Evolutionary conservation across 2,888 invertebrate species (phyloP).

Genomic region (Dione juno): DNA sequence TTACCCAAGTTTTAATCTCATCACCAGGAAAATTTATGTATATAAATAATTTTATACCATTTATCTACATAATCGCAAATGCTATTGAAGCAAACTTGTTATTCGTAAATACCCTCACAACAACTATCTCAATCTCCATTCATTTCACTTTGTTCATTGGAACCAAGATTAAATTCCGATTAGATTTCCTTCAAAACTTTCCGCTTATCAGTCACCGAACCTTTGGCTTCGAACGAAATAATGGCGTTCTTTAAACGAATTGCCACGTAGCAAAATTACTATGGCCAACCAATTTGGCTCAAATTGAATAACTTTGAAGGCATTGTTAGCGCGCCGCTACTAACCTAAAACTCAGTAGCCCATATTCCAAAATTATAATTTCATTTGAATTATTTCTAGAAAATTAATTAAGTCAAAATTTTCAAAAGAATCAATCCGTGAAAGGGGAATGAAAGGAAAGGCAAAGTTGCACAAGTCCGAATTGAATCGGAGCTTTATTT

Average conservation of each 20-base stretch:
- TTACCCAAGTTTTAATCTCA: no score
- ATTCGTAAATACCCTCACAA: background rate
- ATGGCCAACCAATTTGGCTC: slow-evolving; percentile 53
- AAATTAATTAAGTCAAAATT: slow-evolving; percentile 47
- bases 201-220: slow-evolving; percentile 40
- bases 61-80: no score
- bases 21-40: no score
- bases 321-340: slow-evolving; percentile 54
- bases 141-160: slow-evolving; percentile 23
- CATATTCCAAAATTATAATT: slow-evolving; percentile 63
- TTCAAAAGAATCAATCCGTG: slow-evolving; percentile 45
- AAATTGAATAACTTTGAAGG: slow-evolving; percentile 67
- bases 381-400: slow-evolving; percentile 51
- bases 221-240: slow-evolving; percentile 38
- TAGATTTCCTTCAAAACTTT: slow-evolving; percentile 39
- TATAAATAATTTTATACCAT: no score
- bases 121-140: slow-evolving; percentile 6
- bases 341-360: slow-evolving; percentile 53
- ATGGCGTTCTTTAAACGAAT: slow-evolving; percentile 44
- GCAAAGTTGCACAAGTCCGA: slow-evolving; percentile 33
- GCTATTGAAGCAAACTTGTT: background rate
- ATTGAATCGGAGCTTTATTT: slow-evolving; percentile 32
- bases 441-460: slow-evolving; percentile 34
- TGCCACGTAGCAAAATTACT: slow-evolving; percentile 45
- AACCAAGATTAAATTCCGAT: slow-evolving; percentile 37